A percentile compares a stretch with the other conserved stretches of the same genome.
Evolutionary conservation across 2,113 vertebrate species (phyloP).

Genomic region (Paratilapia polleni): DNA sequence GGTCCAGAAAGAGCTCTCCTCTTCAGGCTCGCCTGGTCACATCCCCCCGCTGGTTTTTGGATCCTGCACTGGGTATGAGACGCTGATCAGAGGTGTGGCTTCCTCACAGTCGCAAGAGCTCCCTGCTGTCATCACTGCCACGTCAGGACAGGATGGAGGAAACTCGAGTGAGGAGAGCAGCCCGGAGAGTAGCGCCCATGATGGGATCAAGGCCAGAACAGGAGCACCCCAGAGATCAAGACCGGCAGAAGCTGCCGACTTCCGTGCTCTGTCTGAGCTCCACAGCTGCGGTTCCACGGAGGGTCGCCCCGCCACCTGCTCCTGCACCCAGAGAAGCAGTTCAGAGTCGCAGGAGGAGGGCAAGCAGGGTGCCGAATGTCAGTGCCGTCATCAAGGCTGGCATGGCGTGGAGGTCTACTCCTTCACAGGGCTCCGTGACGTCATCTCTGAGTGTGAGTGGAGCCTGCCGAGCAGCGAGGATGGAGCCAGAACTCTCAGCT

Average conservation of each 20-base stretch:
- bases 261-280: conserved; percentile 85
- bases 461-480: conserved; percentile 73
- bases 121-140: background rate
- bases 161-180: conserved; percentile 31
- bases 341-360: background rate
- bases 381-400: conserved; percentile 84
- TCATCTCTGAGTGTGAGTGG: conserved; percentile 85
- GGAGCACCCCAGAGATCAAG: background rate
- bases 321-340: background rate
- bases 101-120: conserved; percentile 11
- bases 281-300: conserved; percentile 69
- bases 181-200: conserved; percentile 22
- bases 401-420: conserved; percentile 91
- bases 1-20: conserved; percentile 73
- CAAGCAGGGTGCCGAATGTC: background rate
- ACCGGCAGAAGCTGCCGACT: conserved; percentile 79
- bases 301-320: conserved; percentile 7
- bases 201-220: background rate
- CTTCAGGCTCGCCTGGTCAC: conserved; percentile 31
- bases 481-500: conserved; percentile 83
- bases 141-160: background rate
- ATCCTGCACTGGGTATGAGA: conserved; percentile 60
- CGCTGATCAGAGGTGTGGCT: conserved; percentile 46
- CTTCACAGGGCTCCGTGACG: conserved; percentile 91
- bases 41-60: conserved; percentile 69